Base-by-base conservation (phyloP, 2,797 vertebrate species). In the Melopsittacus undulatus region DNA sequence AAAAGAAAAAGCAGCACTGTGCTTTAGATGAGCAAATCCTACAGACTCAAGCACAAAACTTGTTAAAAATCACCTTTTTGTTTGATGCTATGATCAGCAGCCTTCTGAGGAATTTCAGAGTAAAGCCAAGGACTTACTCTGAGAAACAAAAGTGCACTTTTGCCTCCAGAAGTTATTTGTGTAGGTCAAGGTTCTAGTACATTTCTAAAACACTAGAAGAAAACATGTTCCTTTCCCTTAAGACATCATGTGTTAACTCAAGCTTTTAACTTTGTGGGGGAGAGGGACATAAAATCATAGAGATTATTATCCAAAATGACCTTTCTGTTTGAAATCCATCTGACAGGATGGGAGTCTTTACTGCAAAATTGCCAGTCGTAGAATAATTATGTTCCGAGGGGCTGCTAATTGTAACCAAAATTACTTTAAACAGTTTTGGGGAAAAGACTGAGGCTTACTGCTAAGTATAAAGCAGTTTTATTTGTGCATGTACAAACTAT, bases 341-440 rank as follows among this genome's bases (percentile, higher is more conserved):
- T 87, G 86, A 77, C 21, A 72, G 68, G 22, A 70, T 22, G 3
- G 48, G 42, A 94, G 46, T 77, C 5, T 11, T 67, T 89, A 64
- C 75, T 82, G 57, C 52, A 90, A 38, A 89, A 77, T 62, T 68
- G 27, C 24, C 45, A 66, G 42, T 82, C 49, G 61, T 42, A 85
- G 61, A 87, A 69, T 89, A 93, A 92, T 70, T 72, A 52, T 1
- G 0, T 94, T 94, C 75, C 70, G 27, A 90, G 56, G 61, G 29
- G 23, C 79, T 84, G 48, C 85, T 92, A 86, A 88, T 94, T 96
- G 68, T 82, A 87, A 57, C 30, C 38, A 72, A 89, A 93, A 92
- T 83, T 75, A 69, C 64, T 95, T 89, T 68, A 78, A 92, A 85
- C 66, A 82, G 12, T 96, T 86, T 79, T 69, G 63, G 49, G 51